phyloP scores from a whole-genome alignment of 1,140 invertebrate genomes.

The Drosophila triauraria region DNA sequence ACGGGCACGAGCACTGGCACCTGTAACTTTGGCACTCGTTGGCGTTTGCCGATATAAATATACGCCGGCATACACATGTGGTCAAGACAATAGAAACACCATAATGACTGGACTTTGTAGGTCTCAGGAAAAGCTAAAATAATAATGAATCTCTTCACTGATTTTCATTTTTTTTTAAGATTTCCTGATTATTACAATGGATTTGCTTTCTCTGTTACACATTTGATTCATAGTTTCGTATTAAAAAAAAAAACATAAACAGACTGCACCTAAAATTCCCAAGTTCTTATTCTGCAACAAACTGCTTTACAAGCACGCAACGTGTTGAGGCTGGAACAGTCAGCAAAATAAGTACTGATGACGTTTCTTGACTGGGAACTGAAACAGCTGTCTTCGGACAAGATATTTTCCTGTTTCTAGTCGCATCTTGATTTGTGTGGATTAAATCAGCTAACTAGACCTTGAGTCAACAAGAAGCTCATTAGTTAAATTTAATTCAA shows the following conservation, averaged over 20 bases:
- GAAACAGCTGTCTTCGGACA: background rate
- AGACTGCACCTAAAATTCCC: background rate
- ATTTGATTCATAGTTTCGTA: no score
- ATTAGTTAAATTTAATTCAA: no score
- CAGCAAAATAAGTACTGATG: background rate
- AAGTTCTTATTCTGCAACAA: background rate
- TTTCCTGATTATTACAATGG: no score
- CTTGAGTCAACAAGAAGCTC: no score
- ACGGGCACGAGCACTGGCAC: background rate
- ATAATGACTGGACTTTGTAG: background rate
- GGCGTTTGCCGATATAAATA: conserved; percentile 2
- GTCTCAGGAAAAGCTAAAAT: background rate
- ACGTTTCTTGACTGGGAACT: background rate
- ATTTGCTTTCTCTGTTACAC: no score
- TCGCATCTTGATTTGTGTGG: no score
- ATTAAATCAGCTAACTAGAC: no score
- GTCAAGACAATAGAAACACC: background rate
- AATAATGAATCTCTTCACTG: background rate
- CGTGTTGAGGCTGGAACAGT: background rate
- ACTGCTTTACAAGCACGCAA: rapidly evolving
- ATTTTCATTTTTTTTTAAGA: no score
- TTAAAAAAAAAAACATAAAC: no score
- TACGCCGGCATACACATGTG: background rate
- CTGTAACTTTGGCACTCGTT: conserved; percentile 56
- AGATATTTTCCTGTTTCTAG: no score